These are phyloP conservation scores for Mycteria americana DNA, from an alignment of 2,797 vertebrate genomes.

Conservation along the genomic window DNA sequence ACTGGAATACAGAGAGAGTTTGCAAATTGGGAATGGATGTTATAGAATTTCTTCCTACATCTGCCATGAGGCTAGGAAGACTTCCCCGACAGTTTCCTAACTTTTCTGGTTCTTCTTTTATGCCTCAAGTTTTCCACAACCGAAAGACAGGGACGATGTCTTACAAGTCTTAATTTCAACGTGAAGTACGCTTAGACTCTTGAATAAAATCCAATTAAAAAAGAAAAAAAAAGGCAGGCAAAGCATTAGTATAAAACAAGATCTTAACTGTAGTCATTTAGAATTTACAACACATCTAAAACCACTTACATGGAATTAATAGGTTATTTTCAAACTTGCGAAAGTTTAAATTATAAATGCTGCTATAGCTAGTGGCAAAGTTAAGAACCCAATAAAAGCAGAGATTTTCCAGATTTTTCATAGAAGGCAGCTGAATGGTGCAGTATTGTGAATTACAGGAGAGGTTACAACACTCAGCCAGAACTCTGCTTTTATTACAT, in stretches of 20 bases:
- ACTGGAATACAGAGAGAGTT: not conserved
- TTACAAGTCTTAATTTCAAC: not conserved
- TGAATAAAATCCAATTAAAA: not conserved
- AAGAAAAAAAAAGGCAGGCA: not conserved
- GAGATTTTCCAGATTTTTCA: conserved; percentile 32
- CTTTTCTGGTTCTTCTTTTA: not conserved
- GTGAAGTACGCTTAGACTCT: not conserved
- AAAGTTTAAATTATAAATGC: conserved; percentile 41
- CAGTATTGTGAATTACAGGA: conserved; percentile 2
- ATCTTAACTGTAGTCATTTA: conserved; percentile 19
- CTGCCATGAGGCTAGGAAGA: not conserved
- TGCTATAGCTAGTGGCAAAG: conserved; percentile 13
- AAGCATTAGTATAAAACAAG: not conserved
- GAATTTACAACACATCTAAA: conserved; percentile 39
- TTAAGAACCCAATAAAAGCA: conserved; percentile 12
- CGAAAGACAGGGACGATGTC: not conserved
- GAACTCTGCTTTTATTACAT: not conserved
- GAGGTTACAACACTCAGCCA: conserved; percentile 25
- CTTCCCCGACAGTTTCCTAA: not conserved
- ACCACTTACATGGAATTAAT: conserved; percentile 21
- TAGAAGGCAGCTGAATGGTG: not conserved
- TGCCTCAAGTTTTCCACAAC: not conserved
- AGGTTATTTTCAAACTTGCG: conserved; percentile 39
- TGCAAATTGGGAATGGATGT: not conserved
- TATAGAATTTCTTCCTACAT: not conserved